These are phyloP conservation scores for Chionodraco myersi DNA, from an alignment of 2,113 vertebrate species.

Conservation along the genomic window DNA sequence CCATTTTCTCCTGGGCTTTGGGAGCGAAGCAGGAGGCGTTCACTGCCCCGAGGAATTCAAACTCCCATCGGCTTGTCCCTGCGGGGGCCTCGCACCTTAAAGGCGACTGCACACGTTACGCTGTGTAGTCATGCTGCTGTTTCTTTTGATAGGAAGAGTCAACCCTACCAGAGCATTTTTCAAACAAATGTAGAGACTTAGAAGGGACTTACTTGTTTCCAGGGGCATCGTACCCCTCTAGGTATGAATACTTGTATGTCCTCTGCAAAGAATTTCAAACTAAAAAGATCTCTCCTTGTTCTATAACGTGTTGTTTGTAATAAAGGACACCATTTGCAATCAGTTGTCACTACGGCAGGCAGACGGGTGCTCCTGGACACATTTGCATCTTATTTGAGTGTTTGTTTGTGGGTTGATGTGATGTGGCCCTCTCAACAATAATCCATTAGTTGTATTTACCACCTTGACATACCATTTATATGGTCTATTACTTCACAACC, in stretches of 20 bases:
- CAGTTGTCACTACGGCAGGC: too few relatives aligned
- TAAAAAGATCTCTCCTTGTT: not conserved
- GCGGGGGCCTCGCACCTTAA: conserved; percentile 1
- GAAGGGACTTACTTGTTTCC: too few relatives aligned
- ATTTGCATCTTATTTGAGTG: not conserved
- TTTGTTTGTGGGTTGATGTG: not conserved
- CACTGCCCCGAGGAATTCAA: conserved; percentile 33
- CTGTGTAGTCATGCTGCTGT: not conserved
- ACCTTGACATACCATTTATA: conserved; percentile 10
- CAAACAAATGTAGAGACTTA: not conserved
- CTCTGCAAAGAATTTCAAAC: not conserved
- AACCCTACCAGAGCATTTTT: conserved; percentile 4
- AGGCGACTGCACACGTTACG: conserved; percentile 4
- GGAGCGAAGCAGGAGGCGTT: conserved; percentile 29
- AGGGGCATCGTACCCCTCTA: too few relatives aligned
- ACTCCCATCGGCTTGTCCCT: conserved; percentile 17
- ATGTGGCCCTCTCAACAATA: conserved; percentile 12
- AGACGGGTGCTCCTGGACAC: not conserved
- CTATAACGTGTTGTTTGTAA: not conserved
- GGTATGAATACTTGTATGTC: not conserved
- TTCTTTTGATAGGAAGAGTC: conserved; percentile 9
- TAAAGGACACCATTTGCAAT: not conserved
- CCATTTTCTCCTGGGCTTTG: conserved; percentile 37
- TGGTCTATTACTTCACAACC: conserved; percentile 51
- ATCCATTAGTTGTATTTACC: not conserved